Evolutionary conservation across 1,140 invertebrate species (phyloP), one percentile per base, ranked within the genome.

Genomic region (Drosophila paulistorum): DNA sequence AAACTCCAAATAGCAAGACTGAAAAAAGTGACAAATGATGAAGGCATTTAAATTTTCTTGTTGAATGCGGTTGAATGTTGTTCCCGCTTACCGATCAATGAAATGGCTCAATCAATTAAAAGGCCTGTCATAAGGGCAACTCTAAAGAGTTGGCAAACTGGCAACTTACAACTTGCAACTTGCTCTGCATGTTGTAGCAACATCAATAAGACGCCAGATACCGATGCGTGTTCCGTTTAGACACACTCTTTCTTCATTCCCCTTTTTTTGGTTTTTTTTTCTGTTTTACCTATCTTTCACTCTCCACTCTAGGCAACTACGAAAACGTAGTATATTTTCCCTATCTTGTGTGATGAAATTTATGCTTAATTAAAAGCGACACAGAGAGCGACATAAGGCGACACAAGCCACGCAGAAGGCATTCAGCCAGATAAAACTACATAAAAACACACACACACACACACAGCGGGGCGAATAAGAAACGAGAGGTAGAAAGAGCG

Each of bases 311-410:
- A 9, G 20, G 10, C 37, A 39, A 37, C 35, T 48, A 48, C 14
- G 45, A 48, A 51, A 51, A 11, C 9, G 45, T 51, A 20, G 17
- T 51, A 51, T 51, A 51, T 51, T 23, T 51, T 51, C 45, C 45
- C 74, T 91, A 90, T 91, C 90, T 86, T 79, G 77, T 77, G 90
- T 83, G 86, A 90, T 86, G 79, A 87, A 91, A 91, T 91, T 91
- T 91, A 91, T 91, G 90, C 90, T 90, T 91, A 91, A 91, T 91
- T 91, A 91, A 91, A 91, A 89, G 82, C 83, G 84, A 91, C 89
- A 90, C 77, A 60, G 45, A 51, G 45, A 51, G 45, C 45, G 45
- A 51, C 45, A 51, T 51, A 83, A 81, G 77, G 78, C 71, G 74
- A 78, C 75, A 76, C 72, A 66, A 45, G 71, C 60, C 68, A 77